phyloP scores from a whole-genome alignment of 1,140 invertebrate species.

The Ceratina calcarata region DNA sequence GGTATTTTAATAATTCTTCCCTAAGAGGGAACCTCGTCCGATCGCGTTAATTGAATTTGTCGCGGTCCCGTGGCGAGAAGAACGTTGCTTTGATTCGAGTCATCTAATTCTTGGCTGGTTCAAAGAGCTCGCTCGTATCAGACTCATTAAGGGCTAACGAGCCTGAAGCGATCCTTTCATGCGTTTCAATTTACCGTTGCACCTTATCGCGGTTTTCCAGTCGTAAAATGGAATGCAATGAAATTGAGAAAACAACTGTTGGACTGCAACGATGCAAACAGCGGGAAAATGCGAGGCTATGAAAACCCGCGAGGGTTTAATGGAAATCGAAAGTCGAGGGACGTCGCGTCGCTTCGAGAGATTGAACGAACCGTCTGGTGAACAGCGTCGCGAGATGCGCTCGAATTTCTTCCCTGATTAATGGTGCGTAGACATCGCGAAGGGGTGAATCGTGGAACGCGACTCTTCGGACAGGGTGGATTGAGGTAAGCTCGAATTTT shows the following conservation, averaged over 20 bases:
- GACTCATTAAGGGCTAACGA: constrained; percentile 52
- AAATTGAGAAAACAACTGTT: no score
- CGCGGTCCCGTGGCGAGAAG: constrained; percentile 4
- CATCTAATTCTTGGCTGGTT: constrained; percentile 19
- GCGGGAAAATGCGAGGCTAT: no score
- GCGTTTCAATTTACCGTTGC: background rate
- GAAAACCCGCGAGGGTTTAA: no score
- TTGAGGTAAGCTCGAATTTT: no score
- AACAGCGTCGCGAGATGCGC: background rate
- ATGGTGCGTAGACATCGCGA: background rate
- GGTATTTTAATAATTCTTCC: no score
- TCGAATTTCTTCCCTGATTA: constrained; percentile 10
- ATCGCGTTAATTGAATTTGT: constrained; percentile 8
- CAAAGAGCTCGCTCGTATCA: constrained; percentile 50
- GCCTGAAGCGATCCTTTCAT: constrained; percentile 29
- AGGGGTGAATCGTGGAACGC: no score
- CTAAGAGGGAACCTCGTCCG: background rate
- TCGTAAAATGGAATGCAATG: no score
- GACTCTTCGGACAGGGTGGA: background rate
- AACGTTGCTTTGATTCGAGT: constrained; percentile 41
- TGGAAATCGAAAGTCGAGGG: background rate
- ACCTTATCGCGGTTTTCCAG: no score
- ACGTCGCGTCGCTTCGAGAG: background rate
- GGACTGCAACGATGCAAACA: no score
- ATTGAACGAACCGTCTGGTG: constrained; percentile 4